phyloP scores from a whole-genome alignment of 1,140 invertebrate genomes.

The Polypedilum pembai region DNA sequence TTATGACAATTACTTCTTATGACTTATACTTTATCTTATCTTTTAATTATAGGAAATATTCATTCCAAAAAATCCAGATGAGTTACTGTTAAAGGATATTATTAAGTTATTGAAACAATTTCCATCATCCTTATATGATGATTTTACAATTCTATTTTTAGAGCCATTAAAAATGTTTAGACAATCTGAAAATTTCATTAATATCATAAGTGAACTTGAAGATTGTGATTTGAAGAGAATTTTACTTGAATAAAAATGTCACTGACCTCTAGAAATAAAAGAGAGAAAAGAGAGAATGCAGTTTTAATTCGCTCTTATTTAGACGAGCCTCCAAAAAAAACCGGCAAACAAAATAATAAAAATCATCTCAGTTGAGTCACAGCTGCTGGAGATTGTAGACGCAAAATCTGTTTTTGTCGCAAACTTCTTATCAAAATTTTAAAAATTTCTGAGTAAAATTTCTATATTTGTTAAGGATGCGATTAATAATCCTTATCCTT shows the following conservation, averaged over 20 bases:
- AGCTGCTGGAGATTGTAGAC: neutral
- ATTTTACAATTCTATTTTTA: neutral
- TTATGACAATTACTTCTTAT: neutral
- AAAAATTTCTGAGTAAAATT: neutral
- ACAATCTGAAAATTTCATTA: neutral
- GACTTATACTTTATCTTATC: neutral
- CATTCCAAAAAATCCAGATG: neutral
- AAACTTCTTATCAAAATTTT: neutral
- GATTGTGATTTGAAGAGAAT: conserved; percentile 25
- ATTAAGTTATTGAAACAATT: neutral
- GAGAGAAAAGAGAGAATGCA: conserved; percentile 2
- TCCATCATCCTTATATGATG: neutral
- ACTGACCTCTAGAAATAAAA: neutral
- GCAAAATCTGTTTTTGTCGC: neutral
- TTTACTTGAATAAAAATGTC: neutral
- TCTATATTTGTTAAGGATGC: neutral
- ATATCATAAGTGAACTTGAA: neutral
- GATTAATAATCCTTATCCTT: neutral
- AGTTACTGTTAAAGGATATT: neutral
- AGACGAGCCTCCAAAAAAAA: neutral
- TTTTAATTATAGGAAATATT: neutral
- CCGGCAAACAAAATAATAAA: conserved; percentile 3
- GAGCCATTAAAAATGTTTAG: neutral
- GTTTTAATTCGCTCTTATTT: neutral
- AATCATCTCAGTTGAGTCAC: neutral